Base-by-base conservation (phyloP, 2,888 invertebrate species). In the Keiferia lycopersicella region DNA sequence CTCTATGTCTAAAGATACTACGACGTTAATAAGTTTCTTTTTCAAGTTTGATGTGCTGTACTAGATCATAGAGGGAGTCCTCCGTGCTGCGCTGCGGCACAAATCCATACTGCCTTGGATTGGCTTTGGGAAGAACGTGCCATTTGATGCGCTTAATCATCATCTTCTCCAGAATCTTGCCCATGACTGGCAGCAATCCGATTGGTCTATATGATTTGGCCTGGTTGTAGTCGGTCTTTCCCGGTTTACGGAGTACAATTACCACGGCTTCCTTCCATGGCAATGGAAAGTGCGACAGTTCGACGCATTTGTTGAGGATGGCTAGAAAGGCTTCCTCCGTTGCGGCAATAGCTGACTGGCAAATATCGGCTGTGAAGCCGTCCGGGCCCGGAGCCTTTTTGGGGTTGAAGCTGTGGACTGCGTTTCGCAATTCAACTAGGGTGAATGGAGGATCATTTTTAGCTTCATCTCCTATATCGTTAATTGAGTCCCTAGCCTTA, bases 281-380 rank as follows among this genome's bases (percentile, higher is more conserved):
- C 6, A 2, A 4, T 3, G 57, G 57, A 30, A 57, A 57, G 57
- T 34, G n/a, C 3, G 7, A 4, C 4, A 16, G 20, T 34, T 26
- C 34, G 1, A 57, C 34, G 16, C 57, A 57, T n/a, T 57, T 26
- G n/a, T 57, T 57, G 2, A 6, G 2, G 1, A 57, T 1, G 7
- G n/a, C 34, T 0, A 57, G 38, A 8, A 59, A 41, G 0, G 20
- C 0, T 1, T 22, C 39, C 18, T 38, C 39, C 0, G 1, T 16
- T 16, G 16, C n/a, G 0, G 1, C 20, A 22, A 59, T 41, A 1
- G 14, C 39, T 7, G n/a, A 2, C 11, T 1, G 2, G 3, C 59
- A 59, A 6, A 59, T 59, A 14, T 59, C 59, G 1, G 59, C 59
- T 1, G 59, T 59, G 3, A 59, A 59, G 2, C 59, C 59, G 39